Percentiles rank a stretch among this genome's conserved stretches.
phyloP scores from a whole-genome alignment of 2,113 vertebrate genomes.

The mouse (Mus musculus) region DNA sequence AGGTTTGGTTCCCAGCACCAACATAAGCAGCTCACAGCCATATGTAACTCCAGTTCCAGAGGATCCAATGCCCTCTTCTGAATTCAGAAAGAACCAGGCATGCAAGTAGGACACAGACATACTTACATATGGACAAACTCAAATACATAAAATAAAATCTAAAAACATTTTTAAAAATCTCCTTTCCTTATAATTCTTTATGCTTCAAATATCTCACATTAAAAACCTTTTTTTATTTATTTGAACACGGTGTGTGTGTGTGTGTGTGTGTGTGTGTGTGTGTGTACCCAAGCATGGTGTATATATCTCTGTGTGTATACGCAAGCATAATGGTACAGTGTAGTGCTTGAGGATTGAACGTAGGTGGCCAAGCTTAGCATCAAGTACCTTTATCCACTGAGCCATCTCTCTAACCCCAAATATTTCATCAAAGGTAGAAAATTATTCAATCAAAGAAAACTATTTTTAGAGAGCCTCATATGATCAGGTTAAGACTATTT shows the following conservation, averaged over 20 bases:
- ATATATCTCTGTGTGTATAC: no score
- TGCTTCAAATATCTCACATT: constrained; percentile 17
- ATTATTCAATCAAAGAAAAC: not conserved
- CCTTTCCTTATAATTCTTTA: not conserved
- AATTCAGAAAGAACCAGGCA: not conserved
- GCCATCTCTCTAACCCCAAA: not conserved
- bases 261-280: not conserved
- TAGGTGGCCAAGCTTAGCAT: not conserved
- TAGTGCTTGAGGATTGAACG: not conserved
- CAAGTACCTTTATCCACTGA: not conserved
- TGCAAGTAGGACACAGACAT: not conserved
- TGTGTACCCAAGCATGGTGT: no score
- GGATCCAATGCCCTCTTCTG: not conserved
- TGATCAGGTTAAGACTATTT: not conserved
- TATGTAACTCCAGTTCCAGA: not conserved
- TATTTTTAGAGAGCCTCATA: not conserved
- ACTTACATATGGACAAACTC: not conserved
- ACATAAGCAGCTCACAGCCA: not conserved
- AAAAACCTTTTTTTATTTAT: not conserved
- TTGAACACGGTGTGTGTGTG: not conserved
- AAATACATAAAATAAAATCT: not conserved
- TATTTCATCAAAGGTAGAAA: not conserved
- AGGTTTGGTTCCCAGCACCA: not conserved
- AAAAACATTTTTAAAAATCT: not conserved
- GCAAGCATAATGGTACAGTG: no score